Percentiles rank a stretch among this genome's conserved stretches.
Conservation (phyloP, 2,113 vertebrate genomes). For the Tychaedon coryphoeus region DNA sequence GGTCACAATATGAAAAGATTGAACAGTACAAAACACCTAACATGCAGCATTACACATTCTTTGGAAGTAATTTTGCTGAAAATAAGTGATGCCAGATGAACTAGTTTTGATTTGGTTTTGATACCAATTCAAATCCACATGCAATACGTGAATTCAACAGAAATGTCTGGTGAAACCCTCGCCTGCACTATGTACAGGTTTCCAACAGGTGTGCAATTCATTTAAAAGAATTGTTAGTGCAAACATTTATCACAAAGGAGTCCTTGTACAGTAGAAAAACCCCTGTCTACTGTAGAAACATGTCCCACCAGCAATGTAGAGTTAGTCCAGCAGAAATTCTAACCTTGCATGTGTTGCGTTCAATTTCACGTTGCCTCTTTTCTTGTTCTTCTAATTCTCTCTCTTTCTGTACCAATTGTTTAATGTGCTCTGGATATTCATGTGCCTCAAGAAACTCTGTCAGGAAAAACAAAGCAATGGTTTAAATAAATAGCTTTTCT, state of each 20-base stretch:
- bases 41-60: not conserved
- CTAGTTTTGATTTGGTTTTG: not conserved
- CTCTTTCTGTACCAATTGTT: slow-evolving; percentile 89
- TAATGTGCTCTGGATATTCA: slow-evolving; percentile 95
- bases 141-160: not conserved
- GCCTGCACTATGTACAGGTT: not conserved
- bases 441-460: slow-evolving; percentile 89
- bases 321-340: not conserved
- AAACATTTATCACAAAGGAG: not conserved
- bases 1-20: not conserved
- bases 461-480: slow-evolving; percentile 9
- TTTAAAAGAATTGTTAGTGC: not conserved
- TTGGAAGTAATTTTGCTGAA: not conserved
- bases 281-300: not conserved
- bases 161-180: not conserved
- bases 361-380: slow-evolving; percentile 95
- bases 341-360: slow-evolving; percentile 99
- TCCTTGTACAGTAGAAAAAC: not conserved
- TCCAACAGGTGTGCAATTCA: not conserved
- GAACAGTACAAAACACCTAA: not conserved
- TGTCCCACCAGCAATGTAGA: not conserved
- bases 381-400: slow-evolving; percentile 96
- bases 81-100: not conserved
- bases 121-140: not conserved
- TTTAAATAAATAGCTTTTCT: not conserved